Evolutionary conservation across 1,140 invertebrate genomes (phyloP), one percentile per base, ranked within the genome.

Genomic region (Littorina saxatilis): DNA sequence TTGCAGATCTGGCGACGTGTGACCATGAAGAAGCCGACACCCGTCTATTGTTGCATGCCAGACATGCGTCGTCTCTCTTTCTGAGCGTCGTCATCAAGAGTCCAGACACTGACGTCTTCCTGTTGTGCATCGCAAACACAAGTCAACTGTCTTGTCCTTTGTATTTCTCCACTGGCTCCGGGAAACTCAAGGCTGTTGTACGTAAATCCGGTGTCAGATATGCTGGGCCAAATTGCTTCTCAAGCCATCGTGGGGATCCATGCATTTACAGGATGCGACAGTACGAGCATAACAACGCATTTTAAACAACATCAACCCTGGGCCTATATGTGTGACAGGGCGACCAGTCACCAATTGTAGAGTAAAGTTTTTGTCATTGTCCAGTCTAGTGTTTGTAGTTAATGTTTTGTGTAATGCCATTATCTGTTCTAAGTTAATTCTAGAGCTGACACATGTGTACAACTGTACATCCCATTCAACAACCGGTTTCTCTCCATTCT

Each of bases 401-500:
- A n/a, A n/a, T n/a, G n/a, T n/a, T n/a, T n/a, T n/a, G n/a, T n/a
- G n/a, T n/a, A n/a, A n/a, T n/a, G n/a, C n/a, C n/a, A n/a, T n/a
- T n/a, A n/a, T n/a, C n/a, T n/a, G n/a, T n/a, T n/a, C n/a, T n/a
- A n/a, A n/a, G n/a, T n/a, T n/a, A n/a, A n/a, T n/a, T n/a, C 40
- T 35, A 39, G 58, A 58, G 35, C 5, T 72, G 15, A 63, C 68
- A 40, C 55, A 20, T 5, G 27, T 72, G 35, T 77, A 40, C 70
- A 76, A 55, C 23, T 32, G n/a, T 9, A 76, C 74, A n/a, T 47
- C 74, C 20, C 74, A 76, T 35, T 1, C 74, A 13, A n/a, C 74
- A 50, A 76, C 74, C 0, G 74, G 74, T 17, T 76, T 55, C 29
- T 76, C 74, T 32, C 74, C 74, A 0, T 76, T 35, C 47, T 76